phyloP scores from a whole-genome alignment of 2,888 invertebrate species.

The Hydriomena furcata region DNA sequence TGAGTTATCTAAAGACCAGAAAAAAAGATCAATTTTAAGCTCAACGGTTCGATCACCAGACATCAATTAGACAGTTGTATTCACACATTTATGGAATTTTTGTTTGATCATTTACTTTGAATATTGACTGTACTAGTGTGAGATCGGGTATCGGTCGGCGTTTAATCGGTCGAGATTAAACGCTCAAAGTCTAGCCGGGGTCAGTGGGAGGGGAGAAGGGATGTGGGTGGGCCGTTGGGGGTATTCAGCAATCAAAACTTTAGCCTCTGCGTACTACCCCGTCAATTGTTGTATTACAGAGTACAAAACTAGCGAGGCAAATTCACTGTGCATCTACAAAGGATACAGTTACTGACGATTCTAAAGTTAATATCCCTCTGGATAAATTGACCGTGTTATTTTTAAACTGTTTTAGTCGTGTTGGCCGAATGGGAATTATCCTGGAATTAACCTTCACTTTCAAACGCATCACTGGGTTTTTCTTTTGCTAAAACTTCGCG shows the following conservation, averaged over 20 bases:
- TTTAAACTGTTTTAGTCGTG: too few species aligned
- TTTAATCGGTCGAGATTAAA: conserved; percentile 50
- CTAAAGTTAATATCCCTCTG: not conserved
- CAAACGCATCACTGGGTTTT: too few species aligned
- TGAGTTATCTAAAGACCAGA: too few species aligned
- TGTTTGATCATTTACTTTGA: too few species aligned
- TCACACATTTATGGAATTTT: too few species aligned
- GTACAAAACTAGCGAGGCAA: conserved; percentile 9
- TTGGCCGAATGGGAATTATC: too few species aligned
- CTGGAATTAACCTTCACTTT: too few species aligned
- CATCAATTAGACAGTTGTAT: too few species aligned
- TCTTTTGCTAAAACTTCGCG: too few species aligned
- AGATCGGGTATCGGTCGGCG: conserved; percentile 45
- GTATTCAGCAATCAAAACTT: conserved; percentile 36
- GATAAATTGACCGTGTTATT: not conserved
- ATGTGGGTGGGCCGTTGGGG: not conserved
- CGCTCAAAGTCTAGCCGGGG: conserved; percentile 38
- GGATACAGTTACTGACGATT: conserved; percentile 8
- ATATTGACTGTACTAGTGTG: not conserved
- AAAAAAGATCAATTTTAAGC: too few species aligned
- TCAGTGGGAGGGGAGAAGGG: conserved; percentile 9
- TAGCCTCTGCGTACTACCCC: conserved; percentile 18
- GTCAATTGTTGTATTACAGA: conserved; percentile 19
- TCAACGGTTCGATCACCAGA: too few species aligned
- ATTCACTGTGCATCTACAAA: conserved; percentile 11